These are phyloP conservation scores for Parauchenoglanis punctatus DNA, from an alignment of 2,797 vertebrate genomes.

Conservation along the genomic window DNA sequence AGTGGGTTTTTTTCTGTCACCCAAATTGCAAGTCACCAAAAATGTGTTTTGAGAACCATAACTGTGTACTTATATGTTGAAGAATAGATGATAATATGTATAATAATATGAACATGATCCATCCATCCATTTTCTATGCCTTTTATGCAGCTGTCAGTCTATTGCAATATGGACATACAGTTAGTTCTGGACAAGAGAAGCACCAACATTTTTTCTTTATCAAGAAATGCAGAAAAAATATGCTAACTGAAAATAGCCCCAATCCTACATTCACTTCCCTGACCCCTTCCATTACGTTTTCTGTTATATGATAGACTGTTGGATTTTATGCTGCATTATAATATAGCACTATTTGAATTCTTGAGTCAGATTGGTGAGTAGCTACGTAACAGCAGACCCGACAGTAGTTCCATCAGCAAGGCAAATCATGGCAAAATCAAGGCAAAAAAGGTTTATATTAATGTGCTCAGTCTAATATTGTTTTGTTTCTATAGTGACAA, in stretches of 20 bases:
- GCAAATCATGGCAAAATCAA: no score
- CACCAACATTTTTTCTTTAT: neutral
- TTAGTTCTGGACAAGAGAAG: neutral
- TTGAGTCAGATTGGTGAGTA: neutral
- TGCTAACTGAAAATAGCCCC: neutral
- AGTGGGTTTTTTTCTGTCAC: neutral
- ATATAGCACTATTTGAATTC: neutral
- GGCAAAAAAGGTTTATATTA: neutral
- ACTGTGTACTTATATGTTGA: neutral
- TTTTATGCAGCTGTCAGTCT: no score
- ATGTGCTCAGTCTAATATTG: no score
- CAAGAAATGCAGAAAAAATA: neutral
- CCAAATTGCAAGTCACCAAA: neutral
- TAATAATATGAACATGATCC: no score
- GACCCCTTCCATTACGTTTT: neutral
- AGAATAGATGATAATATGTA: neutral
- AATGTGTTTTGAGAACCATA: neutral
- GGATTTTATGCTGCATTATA: neutral
- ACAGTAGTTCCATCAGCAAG: neutral
- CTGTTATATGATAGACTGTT: neutral
- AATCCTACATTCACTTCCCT: neutral
- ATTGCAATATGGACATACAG: neutral
- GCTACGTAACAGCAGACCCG: neutral
- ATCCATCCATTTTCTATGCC: no score
- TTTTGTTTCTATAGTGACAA: no score